Percentiles rank a stretch among this genome's conserved stretches.
These are phyloP conservation scores for Pectinophora gossypiella DNA, from an alignment of 1,140 invertebrate species.

Conservation along the genomic window DNA sequence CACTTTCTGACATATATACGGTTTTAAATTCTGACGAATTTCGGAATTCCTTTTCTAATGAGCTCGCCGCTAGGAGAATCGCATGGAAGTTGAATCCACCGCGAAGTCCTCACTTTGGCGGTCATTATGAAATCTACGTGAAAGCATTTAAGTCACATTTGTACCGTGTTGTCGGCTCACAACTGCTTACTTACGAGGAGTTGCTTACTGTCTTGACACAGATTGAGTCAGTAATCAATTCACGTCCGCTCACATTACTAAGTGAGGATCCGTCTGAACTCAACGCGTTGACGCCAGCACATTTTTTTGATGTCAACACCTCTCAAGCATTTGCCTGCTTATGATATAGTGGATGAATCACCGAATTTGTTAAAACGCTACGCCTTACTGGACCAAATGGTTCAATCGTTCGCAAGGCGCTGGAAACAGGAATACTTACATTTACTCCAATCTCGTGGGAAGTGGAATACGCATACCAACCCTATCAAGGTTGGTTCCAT, in stretches of 20 bases:
- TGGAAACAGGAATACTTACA: slow-evolving; percentile 20
- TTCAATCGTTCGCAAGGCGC: slow-evolving; percentile 20
- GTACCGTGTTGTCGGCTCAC: slow-evolving; percentile 21
- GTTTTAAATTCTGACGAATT: slow-evolving; percentile 11
- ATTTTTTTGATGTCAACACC: slow-evolving; percentile 46
- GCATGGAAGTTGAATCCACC: slow-evolving; percentile 26
- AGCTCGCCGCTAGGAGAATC: slow-evolving; percentile 18
- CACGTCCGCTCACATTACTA: slow-evolving; percentile 30
- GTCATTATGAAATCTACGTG: slow-evolving; percentile 19
- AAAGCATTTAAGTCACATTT: slow-evolving; percentile 33
- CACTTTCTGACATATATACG: slow-evolving; percentile 11
- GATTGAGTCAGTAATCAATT: slow-evolving; percentile 41
- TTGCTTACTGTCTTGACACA: slow-evolving; percentile 28
- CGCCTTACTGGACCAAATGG: slow-evolving; percentile 8
- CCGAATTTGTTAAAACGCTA: slow-evolving; percentile 7
- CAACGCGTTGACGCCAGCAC: slow-evolving; percentile 41
- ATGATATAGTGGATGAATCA: background rate
- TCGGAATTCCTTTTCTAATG: background rate
- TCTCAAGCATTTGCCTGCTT: slow-evolving; percentile 14
- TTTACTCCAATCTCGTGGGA: slow-evolving; percentile 11
- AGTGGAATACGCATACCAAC: slow-evolving; percentile 9
- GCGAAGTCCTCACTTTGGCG: slow-evolving; percentile 29
- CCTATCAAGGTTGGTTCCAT: slow-evolving; percentile 15
- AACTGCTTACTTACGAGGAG: slow-evolving; percentile 31
- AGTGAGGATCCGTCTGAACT: slow-evolving; percentile 31